Base-by-base conservation (phyloP, 2,113 vertebrate species). In the Elephantulus edwardii region DNA sequence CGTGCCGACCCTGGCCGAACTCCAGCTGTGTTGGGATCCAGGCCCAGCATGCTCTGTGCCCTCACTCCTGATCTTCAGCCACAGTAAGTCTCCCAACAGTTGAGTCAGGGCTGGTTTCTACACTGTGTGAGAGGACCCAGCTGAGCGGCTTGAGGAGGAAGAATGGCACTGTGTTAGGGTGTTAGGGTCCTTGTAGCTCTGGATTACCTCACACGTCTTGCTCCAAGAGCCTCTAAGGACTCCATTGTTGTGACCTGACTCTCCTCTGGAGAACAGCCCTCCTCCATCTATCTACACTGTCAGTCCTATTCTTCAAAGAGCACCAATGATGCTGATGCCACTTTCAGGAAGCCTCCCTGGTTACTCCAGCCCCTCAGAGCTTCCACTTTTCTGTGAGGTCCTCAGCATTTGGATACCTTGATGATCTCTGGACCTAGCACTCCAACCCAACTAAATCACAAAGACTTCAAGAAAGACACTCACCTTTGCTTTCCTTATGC, bases 301-400 rank as follows among this genome's bases (percentile, higher is more conserved):
- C 40, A 52, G 42, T 5, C 38, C 35, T 30, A 17, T 17, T 42
- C 14, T 24, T 46, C 71, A 28, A 71, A 80, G 60, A 75, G 46
- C 44, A 40, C 22, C 30, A 46, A 38, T 42, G 17, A 52, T 38
- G 56, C n/a, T n/a, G 44, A 4, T 38, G 5, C 10, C 42, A 20
- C 35, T 4, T 30, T 35, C 33, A 54, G 56, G 52, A 68, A 58
- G n/a, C 19, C 68, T 68, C 26, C 42, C 48, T 35, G 50, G 13
- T 77, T 6, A 2, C 58, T 20, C 28, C 58, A 71, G 77, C 50
- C n/a, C 9, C 62, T 38, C 35, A 2, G 10, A 58, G 66, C 40
- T 50, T 13, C 9, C 1, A 12, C 40, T n/a, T 2, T 1, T 14
- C 56, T 33, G n/a, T 10, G 0, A 8, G 40, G 19, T 44, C n/a